Conservation (phyloP, 2,797 vertebrate genomes). For the Taenioides sp. region DNA sequence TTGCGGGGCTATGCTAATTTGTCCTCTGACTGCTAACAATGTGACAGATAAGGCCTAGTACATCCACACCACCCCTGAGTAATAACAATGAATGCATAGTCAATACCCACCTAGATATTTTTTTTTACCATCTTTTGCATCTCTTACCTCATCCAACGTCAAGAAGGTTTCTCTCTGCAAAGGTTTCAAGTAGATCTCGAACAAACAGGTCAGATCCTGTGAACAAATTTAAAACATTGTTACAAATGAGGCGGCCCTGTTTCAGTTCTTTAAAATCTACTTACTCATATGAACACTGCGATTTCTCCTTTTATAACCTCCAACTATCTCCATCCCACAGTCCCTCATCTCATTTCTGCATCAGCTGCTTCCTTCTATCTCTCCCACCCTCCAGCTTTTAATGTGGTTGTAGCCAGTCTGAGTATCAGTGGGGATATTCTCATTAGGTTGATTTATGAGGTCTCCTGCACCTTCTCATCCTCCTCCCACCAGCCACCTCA, state of each 20-base stretch:
- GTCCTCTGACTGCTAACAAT: constrained; percentile 41
- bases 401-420: constrained; percentile 59
- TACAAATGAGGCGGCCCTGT: constrained; percentile 23
- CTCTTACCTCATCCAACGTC: constrained; percentile 91
- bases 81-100: constrained; percentile 38
- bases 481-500: constrained; percentile 27
- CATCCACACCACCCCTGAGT: constrained; percentile 35
- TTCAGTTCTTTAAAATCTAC: constrained; percentile 28
- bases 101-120: neutral
- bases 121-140: no score
- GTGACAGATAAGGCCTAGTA: constrained; percentile 45
- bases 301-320: constrained; percentile 38
- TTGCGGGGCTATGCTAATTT: constrained; percentile 53
- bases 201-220: constrained; percentile 92
- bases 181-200: constrained; percentile 94
- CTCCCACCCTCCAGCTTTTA: constrained; percentile 34
- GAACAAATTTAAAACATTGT: constrained; percentile 25
- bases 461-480: constrained; percentile 22
- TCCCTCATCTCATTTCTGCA: constrained; percentile 28
- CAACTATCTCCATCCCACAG: constrained; percentile 22
- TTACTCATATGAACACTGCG: constrained; percentile 30
- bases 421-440: constrained; percentile 69
- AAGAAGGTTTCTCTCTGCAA: constrained; percentile 95
- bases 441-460: constrained; percentile 78
- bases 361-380: constrained; percentile 12